These are phyloP conservation scores for Pogona vitticeps DNA, from an alignment of 2,113 vertebrate species.

Conservation along the genomic window DNA sequence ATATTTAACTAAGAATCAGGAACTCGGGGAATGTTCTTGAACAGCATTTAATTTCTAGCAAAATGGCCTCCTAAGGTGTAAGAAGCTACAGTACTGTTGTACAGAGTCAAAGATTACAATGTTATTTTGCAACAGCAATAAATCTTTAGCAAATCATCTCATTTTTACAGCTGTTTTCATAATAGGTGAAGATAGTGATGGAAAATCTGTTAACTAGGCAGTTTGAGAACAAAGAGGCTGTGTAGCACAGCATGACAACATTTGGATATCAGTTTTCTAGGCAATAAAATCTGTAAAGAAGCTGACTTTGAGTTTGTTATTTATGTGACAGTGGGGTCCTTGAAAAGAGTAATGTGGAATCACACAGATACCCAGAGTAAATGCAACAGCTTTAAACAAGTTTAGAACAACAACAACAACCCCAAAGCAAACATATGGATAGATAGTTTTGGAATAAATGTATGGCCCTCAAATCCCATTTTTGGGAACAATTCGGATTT, in stretches of 20 bases:
- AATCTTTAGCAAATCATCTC: conserved; percentile 25
- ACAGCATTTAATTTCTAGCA: not conserved
- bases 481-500: not conserved
- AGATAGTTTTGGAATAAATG: not conserved
- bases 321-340: not conserved
- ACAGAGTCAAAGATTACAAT: conserved; percentile 20
- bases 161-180: conserved; percentile 53
- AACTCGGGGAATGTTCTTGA: too few species aligned
- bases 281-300: not conserved
- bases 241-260: not conserved
- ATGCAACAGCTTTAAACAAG: not conserved
- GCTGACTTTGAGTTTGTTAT: conserved; percentile 3
- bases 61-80: not conserved
- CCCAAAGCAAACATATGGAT: not conserved
- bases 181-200: conserved; percentile 30
- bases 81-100: not conserved
- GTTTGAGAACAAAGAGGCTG: conserved; percentile 20
- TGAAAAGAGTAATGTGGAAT: not conserved
- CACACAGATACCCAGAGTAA: not conserved
- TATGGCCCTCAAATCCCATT: not conserved
- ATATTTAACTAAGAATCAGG: too few species aligned
- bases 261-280: not conserved
- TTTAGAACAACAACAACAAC: not conserved
- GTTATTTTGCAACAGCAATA: conserved; percentile 12
- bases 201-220: conserved; percentile 34